A percentile compares a stretch with the other conserved stretches of the same genome.
Conservation (phyloP, 1,140 invertebrate genomes). For the Drosophila subpulchrella region DNA sequence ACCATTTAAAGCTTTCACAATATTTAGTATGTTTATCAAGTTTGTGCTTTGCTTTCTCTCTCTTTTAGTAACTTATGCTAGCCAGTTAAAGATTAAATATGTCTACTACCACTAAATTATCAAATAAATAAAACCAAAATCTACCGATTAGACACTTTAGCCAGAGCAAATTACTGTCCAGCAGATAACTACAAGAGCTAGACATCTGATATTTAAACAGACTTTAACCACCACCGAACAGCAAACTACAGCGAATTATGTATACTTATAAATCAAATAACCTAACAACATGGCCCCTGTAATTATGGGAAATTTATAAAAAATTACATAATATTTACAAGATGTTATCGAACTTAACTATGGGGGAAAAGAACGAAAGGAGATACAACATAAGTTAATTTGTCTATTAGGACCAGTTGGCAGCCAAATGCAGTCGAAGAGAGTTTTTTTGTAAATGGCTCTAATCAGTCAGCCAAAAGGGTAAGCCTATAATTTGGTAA, state of each 20-base stretch:
- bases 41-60: not conserved
- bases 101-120: not conserved
- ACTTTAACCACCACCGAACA: slow-evolving; percentile 34
- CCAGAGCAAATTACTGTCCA: not conserved
- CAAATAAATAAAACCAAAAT: not conserved
- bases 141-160: not conserved
- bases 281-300: slow-evolving; percentile 68
- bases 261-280: slow-evolving; percentile 75
- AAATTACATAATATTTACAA: slow-evolving; percentile 83
- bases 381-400: slow-evolving; percentile 64
- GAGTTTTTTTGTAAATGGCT: slow-evolving; percentile 69
- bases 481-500: slow-evolving; percentile 82
- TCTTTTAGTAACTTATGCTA: not conserved
- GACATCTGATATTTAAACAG: slow-evolving; percentile 16
- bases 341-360: slow-evolving; percentile 72
- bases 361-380: slow-evolving; percentile 30
- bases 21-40: not conserved
- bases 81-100: not conserved
- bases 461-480: slow-evolving; percentile 80
- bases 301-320: slow-evolving; percentile 77
- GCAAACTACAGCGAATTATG: slow-evolving; percentile 61
- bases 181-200: slow-evolving; percentile 11
- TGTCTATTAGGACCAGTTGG: slow-evolving; percentile 70
- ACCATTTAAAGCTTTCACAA: not conserved
- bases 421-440: slow-evolving; percentile 52